A percentile compares a stretch with the other conserved stretches of the same genome.
phyloP scores from a whole-genome alignment of 2,888 invertebrate genomes.

The Cheilosia scutellata region DNA sequence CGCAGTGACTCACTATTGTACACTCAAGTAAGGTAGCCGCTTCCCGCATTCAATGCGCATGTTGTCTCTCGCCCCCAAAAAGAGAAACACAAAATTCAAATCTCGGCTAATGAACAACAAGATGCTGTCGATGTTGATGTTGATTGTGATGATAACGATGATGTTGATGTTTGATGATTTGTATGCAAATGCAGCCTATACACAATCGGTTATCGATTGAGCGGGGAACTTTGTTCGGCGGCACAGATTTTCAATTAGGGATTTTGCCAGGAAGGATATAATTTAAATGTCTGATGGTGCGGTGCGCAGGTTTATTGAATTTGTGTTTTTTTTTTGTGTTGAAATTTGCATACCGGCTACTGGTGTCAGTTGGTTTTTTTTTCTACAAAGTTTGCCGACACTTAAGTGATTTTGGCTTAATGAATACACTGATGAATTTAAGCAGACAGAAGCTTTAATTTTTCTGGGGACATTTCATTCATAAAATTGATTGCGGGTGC shows the following conservation, averaged over 20 bases:
- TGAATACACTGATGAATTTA: constrained; percentile 43
- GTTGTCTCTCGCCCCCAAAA: constrained; percentile 36
- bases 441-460: constrained; percentile 58
- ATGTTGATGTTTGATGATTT: constrained; percentile 72
- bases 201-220: constrained; percentile 58
- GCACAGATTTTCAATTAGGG: constrained; percentile 62
- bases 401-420: constrained; percentile 55
- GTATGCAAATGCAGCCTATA: constrained; percentile 63
- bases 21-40: constrained; percentile 65
- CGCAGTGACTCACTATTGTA: constrained; percentile 49
- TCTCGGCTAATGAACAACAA: constrained; percentile 69
- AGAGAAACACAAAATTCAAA: constrained; percentile 52
- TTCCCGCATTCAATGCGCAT: constrained; percentile 62
- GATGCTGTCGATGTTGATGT: constrained; percentile 56
- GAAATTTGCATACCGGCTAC: constrained; percentile 73
- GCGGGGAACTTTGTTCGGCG: constrained; percentile 9
- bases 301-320: constrained; percentile 49
- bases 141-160: constrained; percentile 58
- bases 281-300: constrained; percentile 54
- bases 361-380: constrained; percentile 37
- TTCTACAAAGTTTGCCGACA: constrained; percentile 59
- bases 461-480: constrained; percentile 65
- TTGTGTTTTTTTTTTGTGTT: background rate
- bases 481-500: constrained; percentile 71
- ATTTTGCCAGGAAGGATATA: constrained; percentile 57